Percentiles rank a stretch among this genome's conserved stretches.
These are phyloP conservation scores for Leucozona laternaria DNA, from an alignment of 2,888 invertebrate genomes.

Conservation along the genomic window DNA sequence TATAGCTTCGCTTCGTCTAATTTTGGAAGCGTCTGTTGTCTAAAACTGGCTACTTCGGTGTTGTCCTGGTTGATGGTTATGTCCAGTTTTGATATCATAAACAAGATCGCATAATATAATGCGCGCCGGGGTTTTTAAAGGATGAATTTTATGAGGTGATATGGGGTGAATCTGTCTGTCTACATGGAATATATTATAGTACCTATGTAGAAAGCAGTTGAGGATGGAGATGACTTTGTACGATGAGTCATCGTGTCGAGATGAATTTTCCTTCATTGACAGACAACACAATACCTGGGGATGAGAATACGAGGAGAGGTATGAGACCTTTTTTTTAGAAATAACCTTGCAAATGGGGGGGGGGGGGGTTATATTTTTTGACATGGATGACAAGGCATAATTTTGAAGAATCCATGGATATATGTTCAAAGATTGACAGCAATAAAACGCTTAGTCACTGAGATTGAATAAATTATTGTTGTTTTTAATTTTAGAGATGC, in stretches of 20 bases:
- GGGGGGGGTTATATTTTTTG: conserved; percentile 38
- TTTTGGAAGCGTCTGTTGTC: conserved; percentile 49
- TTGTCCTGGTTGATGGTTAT: background rate
- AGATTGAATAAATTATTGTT: conserved; percentile 55
- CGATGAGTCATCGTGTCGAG: conserved; percentile 62
- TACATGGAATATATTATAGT: background rate
- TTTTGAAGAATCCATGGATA: conserved; percentile 24
- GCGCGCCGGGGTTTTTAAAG: conserved; percentile 10
- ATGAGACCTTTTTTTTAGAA: background rate
- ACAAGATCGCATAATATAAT: conserved; percentile 48
- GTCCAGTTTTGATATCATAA: conserved; percentile 57
- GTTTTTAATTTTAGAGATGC: background rate
- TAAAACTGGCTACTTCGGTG: conserved; percentile 4
- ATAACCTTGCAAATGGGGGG: background rate
- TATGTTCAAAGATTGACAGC: conserved; percentile 30
- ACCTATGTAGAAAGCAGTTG: background rate
- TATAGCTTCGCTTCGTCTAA: conserved; percentile 14
- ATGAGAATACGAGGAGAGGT: background rate
- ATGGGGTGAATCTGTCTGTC: conserved; percentile 13
- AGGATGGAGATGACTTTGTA: conserved; percentile 13
- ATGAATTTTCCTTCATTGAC: conserved; percentile 36
- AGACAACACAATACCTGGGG: conserved; percentile 18
- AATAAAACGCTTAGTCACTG: conserved; percentile 46
- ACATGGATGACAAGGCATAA: conserved; percentile 48
- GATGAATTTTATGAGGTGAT: conserved; percentile 63